Conservation (phyloP, 1,140 invertebrate species). For the Gonatopus flavifemur region DNA sequence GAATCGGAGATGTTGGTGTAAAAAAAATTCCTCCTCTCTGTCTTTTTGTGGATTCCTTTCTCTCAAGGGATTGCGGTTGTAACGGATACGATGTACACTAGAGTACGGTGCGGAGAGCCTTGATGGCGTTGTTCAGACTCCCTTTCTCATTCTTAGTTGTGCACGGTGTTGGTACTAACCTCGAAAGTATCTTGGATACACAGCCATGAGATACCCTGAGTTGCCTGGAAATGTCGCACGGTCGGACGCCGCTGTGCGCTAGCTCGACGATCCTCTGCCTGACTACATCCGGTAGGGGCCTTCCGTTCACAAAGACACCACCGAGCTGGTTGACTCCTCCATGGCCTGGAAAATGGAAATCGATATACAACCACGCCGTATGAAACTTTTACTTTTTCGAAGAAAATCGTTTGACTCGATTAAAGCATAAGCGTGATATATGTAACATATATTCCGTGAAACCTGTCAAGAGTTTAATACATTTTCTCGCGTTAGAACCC, state of each 20-base stretch:
- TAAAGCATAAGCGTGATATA: too few relatives aligned
- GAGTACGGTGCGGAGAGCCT: too few relatives aligned
- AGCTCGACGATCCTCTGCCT: slow-evolving; percentile 93
- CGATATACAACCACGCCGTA: too few relatives aligned
- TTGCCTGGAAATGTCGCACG: slow-evolving; percentile 91
- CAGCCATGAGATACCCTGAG: slow-evolving; percentile 90
- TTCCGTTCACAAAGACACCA: slow-evolving; percentile 94
- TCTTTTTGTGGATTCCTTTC: slow-evolving; percentile 12
- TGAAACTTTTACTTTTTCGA: neutral
- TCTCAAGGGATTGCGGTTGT: slow-evolving; percentile 17
- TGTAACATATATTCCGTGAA: neutral
- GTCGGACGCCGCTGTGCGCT: slow-evolving; percentile 91
- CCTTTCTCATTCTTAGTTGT: too few relatives aligned
- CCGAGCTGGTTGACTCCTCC: slow-evolving; percentile 95
- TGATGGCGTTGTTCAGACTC: slow-evolving; percentile 17
- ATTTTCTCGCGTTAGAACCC: slow-evolving; percentile 36
- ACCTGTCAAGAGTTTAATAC: slow-evolving; percentile 5
- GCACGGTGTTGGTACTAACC: slow-evolving; percentile 63
- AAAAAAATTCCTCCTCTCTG: slow-evolving; percentile 6
- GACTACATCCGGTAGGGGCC: slow-evolving; percentile 92
- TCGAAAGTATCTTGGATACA: slow-evolving; percentile 92
- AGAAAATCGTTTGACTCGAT: neutral
- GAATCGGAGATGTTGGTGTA: too few relatives aligned
- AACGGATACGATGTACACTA: slow-evolving; percentile 31
- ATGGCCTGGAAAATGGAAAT: slow-evolving; percentile 71